Conservation (phyloP, 2,888 invertebrate species). For the Drosophila rubida region DNA sequence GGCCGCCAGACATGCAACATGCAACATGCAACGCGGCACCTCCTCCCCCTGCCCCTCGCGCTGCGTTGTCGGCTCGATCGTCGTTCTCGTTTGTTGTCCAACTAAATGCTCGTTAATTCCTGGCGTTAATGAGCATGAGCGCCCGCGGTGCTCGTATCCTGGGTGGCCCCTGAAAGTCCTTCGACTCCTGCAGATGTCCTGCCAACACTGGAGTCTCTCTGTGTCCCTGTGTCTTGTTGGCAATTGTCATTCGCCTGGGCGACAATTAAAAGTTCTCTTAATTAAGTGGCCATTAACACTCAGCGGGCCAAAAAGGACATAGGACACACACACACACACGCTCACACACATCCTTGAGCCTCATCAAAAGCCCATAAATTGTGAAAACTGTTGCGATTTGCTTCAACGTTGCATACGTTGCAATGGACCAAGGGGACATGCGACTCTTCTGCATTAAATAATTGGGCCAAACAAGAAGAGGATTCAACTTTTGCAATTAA, state of each 20-base stretch:
- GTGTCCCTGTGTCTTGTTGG: background rate
- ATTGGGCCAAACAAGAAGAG: background rate
- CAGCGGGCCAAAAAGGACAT: constrained; percentile 16
- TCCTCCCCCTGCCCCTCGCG: background rate
- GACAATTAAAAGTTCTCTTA: constrained; percentile 41
- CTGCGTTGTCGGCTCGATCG: constrained; percentile 22
- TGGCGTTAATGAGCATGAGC: constrained; percentile 71
- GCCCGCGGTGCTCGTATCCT: constrained; percentile 40
- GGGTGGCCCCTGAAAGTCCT: constrained; percentile 39
- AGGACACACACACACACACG: background rate
- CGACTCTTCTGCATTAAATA: background rate
- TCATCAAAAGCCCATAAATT: constrained; percentile 16
- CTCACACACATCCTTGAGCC: constrained; percentile 6
- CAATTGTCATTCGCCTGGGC: constrained; percentile 25
- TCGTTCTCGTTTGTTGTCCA: constrained; percentile 39
- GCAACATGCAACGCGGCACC: constrained; percentile 1
- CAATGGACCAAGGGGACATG: too few relatives aligned
- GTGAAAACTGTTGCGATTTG: constrained; percentile 5
- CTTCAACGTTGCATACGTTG: too few relatives aligned
- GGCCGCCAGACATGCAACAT: constrained; percentile 64
- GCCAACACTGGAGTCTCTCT: background rate
- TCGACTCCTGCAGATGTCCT: constrained; percentile 11
- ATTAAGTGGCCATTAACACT: constrained; percentile 49
- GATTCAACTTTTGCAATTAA: background rate
- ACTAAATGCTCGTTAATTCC: constrained; percentile 72